Conservation (phyloP, 2,888 invertebrate genomes). For the Zaprionus bogoriensis region DNA sequence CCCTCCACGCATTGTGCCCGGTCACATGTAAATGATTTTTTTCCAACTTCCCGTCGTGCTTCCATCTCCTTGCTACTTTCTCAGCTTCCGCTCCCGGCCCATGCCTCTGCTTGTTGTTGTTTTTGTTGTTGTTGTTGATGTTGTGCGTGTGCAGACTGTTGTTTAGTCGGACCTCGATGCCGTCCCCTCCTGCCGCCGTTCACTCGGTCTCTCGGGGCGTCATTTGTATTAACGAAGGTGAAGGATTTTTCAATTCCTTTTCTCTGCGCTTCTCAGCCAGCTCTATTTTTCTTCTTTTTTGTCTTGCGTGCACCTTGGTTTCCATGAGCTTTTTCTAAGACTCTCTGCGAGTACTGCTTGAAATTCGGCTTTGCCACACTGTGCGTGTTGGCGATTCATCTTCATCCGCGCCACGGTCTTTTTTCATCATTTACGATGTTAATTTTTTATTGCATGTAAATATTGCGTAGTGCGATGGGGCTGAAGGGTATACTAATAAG, state of each 20-base stretch:
- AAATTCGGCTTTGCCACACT: constrained; percentile 25
- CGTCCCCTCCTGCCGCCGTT: background rate
- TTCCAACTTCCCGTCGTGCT: constrained; percentile 12
- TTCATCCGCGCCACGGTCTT: constrained; percentile 60
- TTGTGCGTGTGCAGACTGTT: constrained; percentile 53
- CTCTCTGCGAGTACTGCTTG: background rate
- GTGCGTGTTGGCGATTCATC: constrained; percentile 47
- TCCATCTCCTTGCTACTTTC: constrained; percentile 51
- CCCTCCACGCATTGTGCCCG: constrained; percentile 67
- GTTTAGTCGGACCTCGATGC: constrained; percentile 17
- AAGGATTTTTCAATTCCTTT: constrained; percentile 76
- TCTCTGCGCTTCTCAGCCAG: background rate
- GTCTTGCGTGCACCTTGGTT: constrained; percentile 34
- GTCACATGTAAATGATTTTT: constrained; percentile 76
- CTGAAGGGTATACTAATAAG: background rate
- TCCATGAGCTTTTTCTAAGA: background rate
- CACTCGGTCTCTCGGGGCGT: constrained; percentile 75
- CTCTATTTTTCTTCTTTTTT: constrained; percentile 32
- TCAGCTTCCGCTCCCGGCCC: constrained; percentile 59
- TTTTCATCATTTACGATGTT: constrained; percentile 55
- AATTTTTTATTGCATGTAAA: constrained; percentile 79
- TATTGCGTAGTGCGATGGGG: constrained; percentile 23
- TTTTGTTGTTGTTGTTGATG: constrained; percentile 24
- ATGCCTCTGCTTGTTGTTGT: constrained; percentile 19
- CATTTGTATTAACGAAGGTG: constrained; percentile 80